Evolutionary conservation across 1,140 invertebrate genomes (phyloP).

Genomic region (Proctacanthus coquilletti): DNA sequence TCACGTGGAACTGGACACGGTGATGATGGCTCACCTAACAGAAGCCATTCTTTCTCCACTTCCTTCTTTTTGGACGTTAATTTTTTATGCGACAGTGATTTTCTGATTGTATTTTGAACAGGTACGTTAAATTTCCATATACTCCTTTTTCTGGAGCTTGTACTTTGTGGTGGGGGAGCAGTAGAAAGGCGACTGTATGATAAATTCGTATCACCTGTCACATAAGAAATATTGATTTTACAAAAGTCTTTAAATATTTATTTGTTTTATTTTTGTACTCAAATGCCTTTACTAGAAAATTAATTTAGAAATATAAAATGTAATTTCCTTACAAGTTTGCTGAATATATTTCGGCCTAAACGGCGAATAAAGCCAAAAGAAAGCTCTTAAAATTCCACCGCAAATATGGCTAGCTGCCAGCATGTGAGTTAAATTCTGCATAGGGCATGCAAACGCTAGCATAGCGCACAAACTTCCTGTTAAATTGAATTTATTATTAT

Average conservation of each 20-base stretch:
- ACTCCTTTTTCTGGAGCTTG: slow-evolving; percentile 18
- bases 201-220: slow-evolving; percentile 15
- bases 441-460: slow-evolving; percentile 46
- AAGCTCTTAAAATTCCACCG: slow-evolving; percentile 16
- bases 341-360: slow-evolving; percentile 25
- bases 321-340: slow-evolving; percentile 14
- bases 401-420: slow-evolving; percentile 23
- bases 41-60: slow-evolving; percentile 27
- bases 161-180: slow-evolving; percentile 16
- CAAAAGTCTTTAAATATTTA: too few relatives aligned
- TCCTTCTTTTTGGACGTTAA: slow-evolving; percentile 25
- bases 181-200: slow-evolving; percentile 25
- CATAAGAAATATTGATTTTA: slow-evolving; percentile 1
- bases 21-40: slow-evolving; percentile 26
- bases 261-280: too few relatives aligned
- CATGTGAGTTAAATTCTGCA: slow-evolving; percentile 29
- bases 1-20: slow-evolving; percentile 17
- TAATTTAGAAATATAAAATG: neutral
- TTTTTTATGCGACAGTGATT: slow-evolving; percentile 16
- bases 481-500: neutral
- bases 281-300: neutral
- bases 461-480: slow-evolving; percentile 46
- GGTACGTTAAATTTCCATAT: slow-evolving; percentile 23
- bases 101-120: slow-evolving; percentile 16
- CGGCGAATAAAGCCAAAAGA: slow-evolving; percentile 22